Percentiles rank a stretch among this genome's conserved stretches.
phyloP scores from a whole-genome alignment of 2,888 invertebrate species.

The Perithous albicinctus region DNA sequence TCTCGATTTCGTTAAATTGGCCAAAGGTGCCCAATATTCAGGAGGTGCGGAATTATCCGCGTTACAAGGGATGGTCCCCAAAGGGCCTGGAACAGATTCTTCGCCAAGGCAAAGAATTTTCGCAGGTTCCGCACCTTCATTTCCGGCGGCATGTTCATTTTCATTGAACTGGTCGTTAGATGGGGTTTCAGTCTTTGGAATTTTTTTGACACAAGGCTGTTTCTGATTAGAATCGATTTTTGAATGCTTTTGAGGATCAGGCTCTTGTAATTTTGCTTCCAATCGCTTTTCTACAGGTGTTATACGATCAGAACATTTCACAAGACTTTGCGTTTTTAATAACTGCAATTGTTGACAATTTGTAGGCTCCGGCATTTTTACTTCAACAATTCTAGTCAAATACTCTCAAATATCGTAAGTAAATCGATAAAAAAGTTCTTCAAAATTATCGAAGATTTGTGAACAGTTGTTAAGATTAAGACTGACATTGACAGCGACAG shows the following conservation, averaged over 20 bases:
- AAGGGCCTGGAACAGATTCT: constrained; percentile 38
- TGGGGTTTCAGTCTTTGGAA: neutral
- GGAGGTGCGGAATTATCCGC: constrained; percentile 49
- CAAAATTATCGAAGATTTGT: neutral
- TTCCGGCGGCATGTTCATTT: neutral
- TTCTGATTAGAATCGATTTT: neutral
- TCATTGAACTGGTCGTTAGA: neutral
- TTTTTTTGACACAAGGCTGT: constrained; percentile 9
- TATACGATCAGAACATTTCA: constrained; percentile 28
- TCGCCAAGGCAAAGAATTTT: constrained; percentile 20
- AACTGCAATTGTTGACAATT: constrained; percentile 50
- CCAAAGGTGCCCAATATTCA: constrained; percentile 89
- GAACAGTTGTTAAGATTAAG: neutral
- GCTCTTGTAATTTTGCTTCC: constrained; percentile 22
- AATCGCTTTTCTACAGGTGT: neutral
- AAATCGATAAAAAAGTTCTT: neutral
- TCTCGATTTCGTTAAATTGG: constrained; percentile 89
- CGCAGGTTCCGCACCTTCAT: constrained; percentile 1
- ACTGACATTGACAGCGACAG: constrained; percentile 5
- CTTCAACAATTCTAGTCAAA: neutral
- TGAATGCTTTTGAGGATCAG: neutral
- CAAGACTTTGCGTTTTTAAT: neutral
- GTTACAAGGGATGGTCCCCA: constrained; percentile 52
- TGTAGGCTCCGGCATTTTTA: constrained; percentile 58
- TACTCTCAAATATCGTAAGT: neutral